Evolutionary conservation across 2,113 vertebrate genomes (phyloP), one percentile per base, ranked within the genome.

Genomic region (Caranx ignobilis): DNA sequence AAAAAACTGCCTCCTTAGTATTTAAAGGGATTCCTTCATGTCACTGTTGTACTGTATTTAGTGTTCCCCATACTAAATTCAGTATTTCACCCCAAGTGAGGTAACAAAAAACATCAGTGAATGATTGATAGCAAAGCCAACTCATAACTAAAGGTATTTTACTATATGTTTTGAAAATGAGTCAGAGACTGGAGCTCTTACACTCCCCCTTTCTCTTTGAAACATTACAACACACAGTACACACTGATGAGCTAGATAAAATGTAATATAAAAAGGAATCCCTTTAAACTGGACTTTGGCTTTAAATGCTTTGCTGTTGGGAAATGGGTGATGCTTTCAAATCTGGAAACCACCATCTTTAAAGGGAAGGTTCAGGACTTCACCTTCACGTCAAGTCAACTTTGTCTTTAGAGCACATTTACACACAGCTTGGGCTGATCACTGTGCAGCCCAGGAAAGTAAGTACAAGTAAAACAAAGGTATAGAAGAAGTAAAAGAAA

Each of bases 361-460:
- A 83, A 77, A 81, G 75, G 84, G 89, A 88, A 88, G 73, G 74
- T 84, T 89, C 84, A 86, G 81, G 85, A 77, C 77, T 60, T 59
- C 0, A 72, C 55, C 8, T 19, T 69, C 13, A 64, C 4, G 3
- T 37, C 35, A 37, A 3, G 35, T 37, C 35, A 37, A 7, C 35
- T 37, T 37, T 37, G 5, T 37, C 7, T 37, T 7, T 5, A 37
- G 35, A 37, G 35, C 35, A 37, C 35, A 37, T 37, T 37, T 37
- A 37, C 4, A 37, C 35, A 37, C 35, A 37, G 35, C 35, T 37
- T 37, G 35, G 7, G 5, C 35, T 37, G 35, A 37, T 7, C 35
- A 37, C 4, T 5, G 35, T 37, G 35, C 35, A 37, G 35, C 5
- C 4, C 35, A 37, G 3, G 4, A 37, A 37, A 37, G 7, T 37